Evolutionary conservation across 2,888 invertebrate genomes (phyloP), one percentile per base, ranked within the genome.

Genomic region (Heliconius cydno): DNA sequence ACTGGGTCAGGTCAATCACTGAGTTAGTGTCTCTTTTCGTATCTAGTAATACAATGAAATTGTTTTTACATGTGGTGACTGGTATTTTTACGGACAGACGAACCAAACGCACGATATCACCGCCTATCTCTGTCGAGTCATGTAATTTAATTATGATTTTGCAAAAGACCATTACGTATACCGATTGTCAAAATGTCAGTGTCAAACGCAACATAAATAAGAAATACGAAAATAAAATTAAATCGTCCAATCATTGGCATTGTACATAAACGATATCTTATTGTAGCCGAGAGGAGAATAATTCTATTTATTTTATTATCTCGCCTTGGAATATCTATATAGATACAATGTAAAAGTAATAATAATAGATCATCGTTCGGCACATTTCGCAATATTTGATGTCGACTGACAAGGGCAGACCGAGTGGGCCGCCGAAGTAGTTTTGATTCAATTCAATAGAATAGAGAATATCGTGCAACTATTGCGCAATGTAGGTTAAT

Each of bases 401-500:
- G 86, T 87, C 88, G 88, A 88, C 88, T 89, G 87, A 88, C 87
- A 87, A 86, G 87, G 85, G 86, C 86, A 87, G 88, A 87, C 88
- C 88, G 90, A 92, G 87, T 90, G 87, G 90, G 87, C 86, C 90
- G 86, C 80, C 81, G 81, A 88, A 87, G 88, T 89, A 89, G 89
- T 91, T 87, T 86, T 84, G 85, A 91, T 91, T 90, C 88, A 88
- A 90, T 90, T 89, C 90, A 88, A 88, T 86, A 89, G 90, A 90
- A 89, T 88, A 88, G 86, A 89, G 90, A 90, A 89, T 88, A 90
- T 90, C 90, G 88, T 88, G 87, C 84, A 77, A 73, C 57, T 81
- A 81, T 92, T 92, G 89, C 90, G 88, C 90, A 92, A 92, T 87
- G 81, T 86, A 87, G 90, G 90, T 90, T 92, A 91, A 92, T 91